A percentile compares a stretch with the other conserved stretches of the same genome.
These are phyloP conservation scores for Scatophagus argus DNA, from an alignment of 2,113 vertebrate species.

Conservation along the genomic window DNA sequence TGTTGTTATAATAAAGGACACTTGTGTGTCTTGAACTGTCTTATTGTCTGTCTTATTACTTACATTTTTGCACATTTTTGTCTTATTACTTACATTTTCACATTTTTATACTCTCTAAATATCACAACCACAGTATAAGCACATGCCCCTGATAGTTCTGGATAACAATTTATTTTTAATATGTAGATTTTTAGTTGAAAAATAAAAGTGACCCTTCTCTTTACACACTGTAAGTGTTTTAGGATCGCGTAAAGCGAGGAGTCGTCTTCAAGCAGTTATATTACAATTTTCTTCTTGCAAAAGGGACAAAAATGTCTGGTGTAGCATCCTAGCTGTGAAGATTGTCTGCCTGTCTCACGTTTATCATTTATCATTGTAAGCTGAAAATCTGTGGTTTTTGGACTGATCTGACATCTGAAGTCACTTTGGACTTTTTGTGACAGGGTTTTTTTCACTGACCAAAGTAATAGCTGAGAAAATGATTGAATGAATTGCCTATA, in stretches of 20 bases:
- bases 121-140: background rate
- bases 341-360: background rate
- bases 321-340: background rate
- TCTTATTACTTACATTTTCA: too few species aligned
- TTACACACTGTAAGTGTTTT: background rate
- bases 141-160: background rate
- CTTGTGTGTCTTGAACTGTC: constrained; percentile 76
- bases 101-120: too few species aligned
- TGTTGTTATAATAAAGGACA: constrained; percentile 88
- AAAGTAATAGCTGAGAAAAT: background rate
- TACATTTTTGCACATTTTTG: too few species aligned
- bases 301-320: background rate
- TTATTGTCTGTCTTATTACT: too few species aligned
- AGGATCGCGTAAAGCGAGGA: too few species aligned
- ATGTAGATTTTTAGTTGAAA: background rate
- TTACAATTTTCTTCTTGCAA: background rate
- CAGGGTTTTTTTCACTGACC: too few species aligned
- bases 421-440: background rate
- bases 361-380: background rate
- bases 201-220: background rate
- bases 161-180: background rate
- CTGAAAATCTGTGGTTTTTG: background rate
- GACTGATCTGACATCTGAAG: background rate
- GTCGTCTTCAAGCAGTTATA: background rate
- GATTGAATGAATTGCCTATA: background rate